phyloP scores from a whole-genome alignment of 2,797 vertebrate species.

The Chelon auratus region DNA sequence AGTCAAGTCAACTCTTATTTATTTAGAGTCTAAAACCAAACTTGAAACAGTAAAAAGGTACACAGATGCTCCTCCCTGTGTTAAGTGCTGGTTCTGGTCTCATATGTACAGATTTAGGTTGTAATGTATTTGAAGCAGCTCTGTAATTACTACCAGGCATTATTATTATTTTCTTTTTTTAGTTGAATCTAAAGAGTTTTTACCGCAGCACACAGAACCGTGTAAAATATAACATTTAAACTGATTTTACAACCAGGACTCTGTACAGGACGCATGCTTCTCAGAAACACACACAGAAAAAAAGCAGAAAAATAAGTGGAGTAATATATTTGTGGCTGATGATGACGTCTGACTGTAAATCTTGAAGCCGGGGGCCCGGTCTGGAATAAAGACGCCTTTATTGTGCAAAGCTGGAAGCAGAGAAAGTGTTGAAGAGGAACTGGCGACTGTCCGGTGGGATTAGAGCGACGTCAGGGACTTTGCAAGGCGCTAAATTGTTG shows the following conservation, averaged over 20 bases:
- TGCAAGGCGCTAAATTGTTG: slow-evolving; percentile 49
- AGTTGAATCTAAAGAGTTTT: too few species aligned
- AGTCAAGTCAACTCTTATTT: too few species aligned
- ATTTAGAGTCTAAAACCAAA: too few species aligned
- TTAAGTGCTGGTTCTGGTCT: too few species aligned
- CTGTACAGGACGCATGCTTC: slow-evolving; percentile 70
- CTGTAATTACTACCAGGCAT: too few species aligned
- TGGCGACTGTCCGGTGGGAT: slow-evolving; percentile 16
- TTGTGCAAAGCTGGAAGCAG: slow-evolving; percentile 36
- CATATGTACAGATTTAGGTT: too few species aligned
- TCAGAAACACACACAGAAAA: slow-evolving; percentile 9
- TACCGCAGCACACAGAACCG: too few species aligned
- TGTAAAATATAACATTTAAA: neutral
- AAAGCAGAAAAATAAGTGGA: slow-evolving; percentile 2
- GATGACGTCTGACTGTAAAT: slow-evolving; percentile 50
- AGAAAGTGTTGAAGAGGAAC: slow-evolving; percentile 27
- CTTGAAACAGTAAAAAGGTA: too few species aligned
- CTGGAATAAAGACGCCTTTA: slow-evolving; percentile 50
- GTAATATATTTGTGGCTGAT: slow-evolving; percentile 27
- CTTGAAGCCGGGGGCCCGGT: slow-evolving; percentile 28
- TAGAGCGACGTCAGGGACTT: slow-evolving; percentile 42
- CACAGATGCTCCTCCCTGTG: too few species aligned
- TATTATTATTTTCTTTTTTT: too few species aligned
- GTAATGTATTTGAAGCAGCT: too few species aligned
- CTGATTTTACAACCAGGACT: slow-evolving; percentile 21